These are phyloP conservation scores for Phalanger gymnotis DNA, from an alignment of 2,797 vertebrate genomes.

Conservation along the genomic window DNA sequence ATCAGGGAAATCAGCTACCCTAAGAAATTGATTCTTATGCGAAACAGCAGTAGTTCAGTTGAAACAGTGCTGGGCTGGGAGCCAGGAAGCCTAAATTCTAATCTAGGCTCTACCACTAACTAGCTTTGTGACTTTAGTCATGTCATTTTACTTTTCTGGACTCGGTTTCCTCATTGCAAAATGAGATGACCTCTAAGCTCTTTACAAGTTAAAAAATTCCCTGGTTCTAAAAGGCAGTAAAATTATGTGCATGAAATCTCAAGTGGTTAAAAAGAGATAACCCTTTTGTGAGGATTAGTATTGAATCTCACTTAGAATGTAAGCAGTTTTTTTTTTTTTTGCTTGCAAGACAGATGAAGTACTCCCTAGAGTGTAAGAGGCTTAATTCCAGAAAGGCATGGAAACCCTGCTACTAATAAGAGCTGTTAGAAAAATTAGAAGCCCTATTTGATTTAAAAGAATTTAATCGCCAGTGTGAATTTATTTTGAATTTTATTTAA, in stretches of 20 bases:
- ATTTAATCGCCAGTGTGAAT: conserved; percentile 13
- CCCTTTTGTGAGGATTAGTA: not conserved
- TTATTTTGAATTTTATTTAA: conserved; percentile 48
- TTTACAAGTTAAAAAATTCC: not conserved
- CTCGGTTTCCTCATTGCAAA: conserved; percentile 35
- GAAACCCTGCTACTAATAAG: conserved; percentile 7
- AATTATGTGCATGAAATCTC: not conserved
- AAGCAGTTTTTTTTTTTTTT: conserved; percentile 29
- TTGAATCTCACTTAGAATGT: conserved; percentile 9
- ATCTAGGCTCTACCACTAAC: not conserved
- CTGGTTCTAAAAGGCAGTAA: not conserved
- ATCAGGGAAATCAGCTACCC: conserved; percentile 7
- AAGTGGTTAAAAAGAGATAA: not conserved
- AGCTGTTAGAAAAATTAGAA: conserved; percentile 28
- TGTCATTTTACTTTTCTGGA: conserved; percentile 5
- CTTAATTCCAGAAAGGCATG: conserved; percentile 7
- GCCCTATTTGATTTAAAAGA: conserved; percentile 24
- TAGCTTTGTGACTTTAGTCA: not conserved
- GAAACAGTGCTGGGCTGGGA: not conserved
- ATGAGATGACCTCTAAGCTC: conserved; percentile 1
- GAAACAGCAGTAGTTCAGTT: not conserved
- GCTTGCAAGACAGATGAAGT: conserved; percentile 2
- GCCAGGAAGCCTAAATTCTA: not conserved
- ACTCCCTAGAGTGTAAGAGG: conserved; percentile 7
- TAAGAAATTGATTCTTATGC: not conserved